Base-by-base conservation (phyloP, 2,797 vertebrate genomes). In the Pseudomugil gertrudae region DNA sequence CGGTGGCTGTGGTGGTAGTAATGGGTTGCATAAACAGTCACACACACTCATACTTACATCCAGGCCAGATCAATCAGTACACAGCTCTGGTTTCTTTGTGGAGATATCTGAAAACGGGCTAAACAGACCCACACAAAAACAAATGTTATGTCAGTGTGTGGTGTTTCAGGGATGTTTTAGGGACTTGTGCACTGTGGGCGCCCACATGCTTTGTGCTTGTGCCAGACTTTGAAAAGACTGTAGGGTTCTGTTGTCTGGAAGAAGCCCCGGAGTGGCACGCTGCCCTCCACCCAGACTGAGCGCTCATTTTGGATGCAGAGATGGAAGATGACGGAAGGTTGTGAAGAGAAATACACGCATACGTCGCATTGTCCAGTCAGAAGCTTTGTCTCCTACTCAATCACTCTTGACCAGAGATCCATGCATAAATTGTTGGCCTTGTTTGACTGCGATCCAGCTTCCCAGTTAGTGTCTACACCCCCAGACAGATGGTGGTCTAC, bases 401-500 rank as follows among this genome's bases (percentile, higher is more conserved):
- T 66, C 14, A 36, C 36, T 57, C 38, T 5, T 52, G 51, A 30
- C 53, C 48, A 38, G 29, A 11, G 23, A 51, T 38, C 67, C 32
- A 33, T 17, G 24, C 27, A 14, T 35, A 57, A 65, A 32, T 62
- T 47, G 56, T 43, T 85, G 71, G 82, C 74, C 80, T 58, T 30
- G 21, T 70, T 73, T 69, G 70, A 61, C 74, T 55, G 65, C 9
- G 26, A 74, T 72, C 74, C 36, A 1, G 63, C 69, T 87, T 78
- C 74, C 69, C 64, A 51, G 59, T 74, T 79, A 84, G 77, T 33
- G 56, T 64, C 80, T 82, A 77, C 86, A 79, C 72, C 48, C 62
- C 57, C 71, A 80, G 71, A 74, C 88, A 89, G 86, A 89, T 85
- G 81, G 86, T 67, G 58, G 57, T 80, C 72, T 62, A 64, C 82